These are phyloP conservation scores for Corella eumyota DNA, from an alignment of 23 tunicate genomes.

Conservation along the genomic window DNA sequence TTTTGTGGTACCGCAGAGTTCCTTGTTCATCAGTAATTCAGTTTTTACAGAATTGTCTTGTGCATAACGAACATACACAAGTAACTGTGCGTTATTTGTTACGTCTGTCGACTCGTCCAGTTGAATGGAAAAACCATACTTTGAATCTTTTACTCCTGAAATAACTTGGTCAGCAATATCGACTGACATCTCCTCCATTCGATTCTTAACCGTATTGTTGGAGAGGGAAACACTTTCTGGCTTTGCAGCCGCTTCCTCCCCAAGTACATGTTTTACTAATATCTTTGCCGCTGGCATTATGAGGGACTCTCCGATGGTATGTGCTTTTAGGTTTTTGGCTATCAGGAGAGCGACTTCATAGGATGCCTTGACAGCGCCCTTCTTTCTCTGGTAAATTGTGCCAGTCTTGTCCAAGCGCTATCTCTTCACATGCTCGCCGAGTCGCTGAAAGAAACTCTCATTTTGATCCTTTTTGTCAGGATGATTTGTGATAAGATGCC, in stretches of 20 bases:
- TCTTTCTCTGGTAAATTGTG: constrained; percentile 15
- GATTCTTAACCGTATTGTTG: constrained; percentile 48
- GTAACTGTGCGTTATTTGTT: constrained; percentile 24
- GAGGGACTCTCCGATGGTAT: constrained; percentile 64
- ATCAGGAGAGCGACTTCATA: constrained; percentile 70
- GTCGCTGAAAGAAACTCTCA: constrained; percentile 25
- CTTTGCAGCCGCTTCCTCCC: constrained; percentile 37
- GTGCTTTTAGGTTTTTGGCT: constrained; percentile 52
- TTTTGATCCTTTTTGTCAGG: constrained; percentile 33
- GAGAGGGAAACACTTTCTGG: constrained; percentile 45
- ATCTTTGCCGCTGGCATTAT: constrained; percentile 52
- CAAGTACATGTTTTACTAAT: constrained; percentile 30
- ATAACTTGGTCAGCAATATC: constrained; percentile 55
- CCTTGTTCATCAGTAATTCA: constrained; percentile 45
- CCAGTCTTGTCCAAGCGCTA: constrained; percentile 46
- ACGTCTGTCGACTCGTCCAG: constrained; percentile 52
- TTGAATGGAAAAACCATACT: constrained; percentile 41
- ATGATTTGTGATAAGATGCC: constrained; percentile 54
- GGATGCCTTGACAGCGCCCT: constrained; percentile 40
- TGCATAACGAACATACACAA: constrained; percentile 42
- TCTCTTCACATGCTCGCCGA: constrained; percentile 28
- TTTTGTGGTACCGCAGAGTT: constrained; percentile 38
- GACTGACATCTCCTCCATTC: constrained; percentile 44
- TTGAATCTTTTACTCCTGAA: constrained; percentile 55
- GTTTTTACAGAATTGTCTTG: constrained; percentile 38